Percentiles rank a stretch among this genome's conserved stretches.
phyloP scores from a whole-genome alignment of 2,888 invertebrate genomes.

The Celastrina argiolus region DNA sequence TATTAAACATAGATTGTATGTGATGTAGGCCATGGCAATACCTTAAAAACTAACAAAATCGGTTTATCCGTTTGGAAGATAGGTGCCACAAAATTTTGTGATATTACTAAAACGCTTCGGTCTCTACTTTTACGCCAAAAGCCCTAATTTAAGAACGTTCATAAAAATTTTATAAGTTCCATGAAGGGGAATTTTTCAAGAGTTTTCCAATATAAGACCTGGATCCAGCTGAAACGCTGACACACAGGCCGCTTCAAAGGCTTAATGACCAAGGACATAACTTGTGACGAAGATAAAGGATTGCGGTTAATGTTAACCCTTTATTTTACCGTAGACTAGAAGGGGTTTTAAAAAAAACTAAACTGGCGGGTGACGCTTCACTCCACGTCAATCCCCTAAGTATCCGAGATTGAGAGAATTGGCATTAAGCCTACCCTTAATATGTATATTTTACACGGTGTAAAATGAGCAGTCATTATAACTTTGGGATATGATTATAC shows the following conservation, averaged over 20 bases:
- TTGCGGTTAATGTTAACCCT: neutral
- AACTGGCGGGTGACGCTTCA: too few species aligned
- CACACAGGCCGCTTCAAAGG: neutral
- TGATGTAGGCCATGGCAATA: too few species aligned
- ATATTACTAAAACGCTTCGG: neutral
- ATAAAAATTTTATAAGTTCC: constrained; percentile 17
- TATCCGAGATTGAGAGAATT: too few species aligned
- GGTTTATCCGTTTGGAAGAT: too few species aligned
- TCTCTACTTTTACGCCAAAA: neutral
- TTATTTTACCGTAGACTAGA: neutral
- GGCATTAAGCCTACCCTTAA: too few species aligned
- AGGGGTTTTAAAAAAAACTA: neutral
- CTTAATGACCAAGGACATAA: neutral
- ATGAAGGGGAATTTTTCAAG: constrained; percentile 12
- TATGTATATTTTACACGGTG: too few species aligned
- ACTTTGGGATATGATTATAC: too few species aligned
- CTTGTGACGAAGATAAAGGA: neutral
- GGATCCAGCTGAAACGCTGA: constrained; percentile 6
- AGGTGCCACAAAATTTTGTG: too few species aligned
- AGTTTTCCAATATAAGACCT: constrained; percentile 3
- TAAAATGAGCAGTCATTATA: too few species aligned
- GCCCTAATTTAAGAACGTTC: constrained; percentile 15
- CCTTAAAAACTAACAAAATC: too few species aligned
- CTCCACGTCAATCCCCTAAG: too few species aligned
- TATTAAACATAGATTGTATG: too few species aligned